Evolutionary conservation across 2,113 vertebrate species (phyloP).

Genomic region (Columbina picui): DNA sequence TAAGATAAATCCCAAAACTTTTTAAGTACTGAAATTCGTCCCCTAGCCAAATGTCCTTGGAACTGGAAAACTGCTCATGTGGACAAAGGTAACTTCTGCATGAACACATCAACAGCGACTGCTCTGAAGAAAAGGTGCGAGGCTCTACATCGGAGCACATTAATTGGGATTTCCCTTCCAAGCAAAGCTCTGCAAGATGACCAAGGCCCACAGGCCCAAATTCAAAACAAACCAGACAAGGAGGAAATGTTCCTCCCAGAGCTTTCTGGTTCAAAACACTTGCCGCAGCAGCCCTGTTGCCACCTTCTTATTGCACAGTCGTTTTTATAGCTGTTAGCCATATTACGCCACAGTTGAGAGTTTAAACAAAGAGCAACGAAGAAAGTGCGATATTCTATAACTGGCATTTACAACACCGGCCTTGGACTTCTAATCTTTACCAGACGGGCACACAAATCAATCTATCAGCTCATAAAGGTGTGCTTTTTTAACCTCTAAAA

Average conservation of each 20-base stretch:
- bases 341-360: conserved; percentile 70
- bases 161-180: neutral
- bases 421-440: conserved; percentile 96
- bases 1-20: neutral
- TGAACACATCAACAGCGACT: neutral
- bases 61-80: neutral
- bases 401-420: conserved; percentile 86
- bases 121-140: rapidly evolving
- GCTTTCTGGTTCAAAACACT: conserved; percentile 9
- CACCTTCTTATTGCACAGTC: neutral
- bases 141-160: rapidly evolving
- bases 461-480: conserved; percentile 95
- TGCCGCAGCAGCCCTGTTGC: neutral
- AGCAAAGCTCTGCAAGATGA: neutral
- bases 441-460: conserved; percentile 94
- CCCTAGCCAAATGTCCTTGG: neutral
- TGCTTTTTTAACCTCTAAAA: conserved; percentile 93
- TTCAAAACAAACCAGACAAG: neutral
- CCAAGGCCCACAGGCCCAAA: neutral
- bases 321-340: conserved; percentile 58
- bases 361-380: conserved; percentile 76
- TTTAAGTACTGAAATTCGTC: neutral
- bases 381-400: conserved; percentile 77
- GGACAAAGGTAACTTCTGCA: neutral
- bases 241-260: neutral